These are phyloP conservation scores for Pithys albifrons DNA, from an alignment of 2,113 vertebrate species.

Conservation along the genomic window DNA sequence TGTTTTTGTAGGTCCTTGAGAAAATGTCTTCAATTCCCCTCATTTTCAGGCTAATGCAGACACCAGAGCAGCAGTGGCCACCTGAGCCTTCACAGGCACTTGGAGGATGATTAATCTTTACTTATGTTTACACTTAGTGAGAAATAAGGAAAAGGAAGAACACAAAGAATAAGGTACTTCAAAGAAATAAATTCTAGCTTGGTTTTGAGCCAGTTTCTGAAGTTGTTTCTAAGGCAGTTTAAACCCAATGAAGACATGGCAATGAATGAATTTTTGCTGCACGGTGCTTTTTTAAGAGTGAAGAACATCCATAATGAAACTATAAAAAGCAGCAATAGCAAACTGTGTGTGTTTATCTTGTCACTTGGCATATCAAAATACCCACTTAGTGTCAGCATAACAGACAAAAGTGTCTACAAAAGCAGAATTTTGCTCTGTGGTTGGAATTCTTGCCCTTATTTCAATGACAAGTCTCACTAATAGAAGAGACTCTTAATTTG, in stretches of 20 bases:
- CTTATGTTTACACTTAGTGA: background rate
- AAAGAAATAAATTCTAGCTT: background rate
- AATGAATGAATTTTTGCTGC: slow-evolving; percentile 8
- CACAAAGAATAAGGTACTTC: background rate
- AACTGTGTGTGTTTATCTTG: slow-evolving; percentile 15
- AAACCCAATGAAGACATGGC: background rate
- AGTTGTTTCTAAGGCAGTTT: background rate
- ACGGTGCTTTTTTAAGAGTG: background rate
- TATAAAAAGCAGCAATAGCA: slow-evolving; percentile 19
- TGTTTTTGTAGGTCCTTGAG: background rate
- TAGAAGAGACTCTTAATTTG: background rate
- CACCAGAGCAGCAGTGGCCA: background rate
- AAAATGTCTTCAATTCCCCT: background rate
- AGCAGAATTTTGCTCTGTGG: background rate
- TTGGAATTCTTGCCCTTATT: slow-evolving; percentile 3
- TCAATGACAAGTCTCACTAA: background rate
- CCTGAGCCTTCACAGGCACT: background rate
- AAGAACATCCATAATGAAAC: background rate
- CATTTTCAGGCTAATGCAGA: background rate
- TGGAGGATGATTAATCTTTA: background rate
- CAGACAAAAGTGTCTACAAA: background rate
- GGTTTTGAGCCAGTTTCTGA: background rate
- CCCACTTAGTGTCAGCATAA: slow-evolving; percentile 22
- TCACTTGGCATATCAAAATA: slow-evolving; percentile 36
- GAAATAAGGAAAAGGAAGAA: background rate